Base-by-base conservation (phyloP, 2,888 invertebrate genomes). In the Euspilapteryx auroguttella region DNA sequence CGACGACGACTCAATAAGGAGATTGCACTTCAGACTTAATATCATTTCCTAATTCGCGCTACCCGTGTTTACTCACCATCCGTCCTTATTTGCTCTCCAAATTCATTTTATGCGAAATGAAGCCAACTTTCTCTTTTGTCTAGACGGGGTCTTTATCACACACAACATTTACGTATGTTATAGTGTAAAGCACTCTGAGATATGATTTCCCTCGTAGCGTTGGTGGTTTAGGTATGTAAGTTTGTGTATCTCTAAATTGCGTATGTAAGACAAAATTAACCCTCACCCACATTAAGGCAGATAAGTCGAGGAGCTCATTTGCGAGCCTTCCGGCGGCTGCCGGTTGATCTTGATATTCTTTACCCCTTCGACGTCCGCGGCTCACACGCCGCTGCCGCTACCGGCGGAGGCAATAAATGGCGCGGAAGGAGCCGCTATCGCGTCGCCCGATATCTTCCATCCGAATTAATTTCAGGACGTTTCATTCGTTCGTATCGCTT, bases 331-430 rank as follows among this genome's bases (percentile, higher is more conserved):
- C 71, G 73, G 69, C 68, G 58, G 61, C 54, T 66, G 62, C 65
- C 65, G 69, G 65, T 71, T 66, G 66, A 73, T 73, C 73, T 73
- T 68, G 71, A 75, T 75, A 73, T 73, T 75, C 73, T 75, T 73
- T 73, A 71, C 71, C 73, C 69, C 71, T 71, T 69, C 58, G 49
- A 66, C 66, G 69, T 65, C 64, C 11, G 6, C 15, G 9, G 14
- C 24, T n/a, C 24, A 24, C 23, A 10, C n/a, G 13, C 13, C 25
- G 13, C 24, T 12, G 8, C 12, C n/a, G 26, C 54, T 51, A 52
- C 62, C 71, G 69, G 69, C 71, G 69, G 68, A 66, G 71, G 69
- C 75, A 68, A 73, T 75, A 73, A 75, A 75, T 75, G 73, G 75
- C 65, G 71, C 55, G 75, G 75, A 75, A 75, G 62, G 63, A 64